Conservation (phyloP, 1,140 invertebrate species). For the Sarcophaga bullata region DNA sequence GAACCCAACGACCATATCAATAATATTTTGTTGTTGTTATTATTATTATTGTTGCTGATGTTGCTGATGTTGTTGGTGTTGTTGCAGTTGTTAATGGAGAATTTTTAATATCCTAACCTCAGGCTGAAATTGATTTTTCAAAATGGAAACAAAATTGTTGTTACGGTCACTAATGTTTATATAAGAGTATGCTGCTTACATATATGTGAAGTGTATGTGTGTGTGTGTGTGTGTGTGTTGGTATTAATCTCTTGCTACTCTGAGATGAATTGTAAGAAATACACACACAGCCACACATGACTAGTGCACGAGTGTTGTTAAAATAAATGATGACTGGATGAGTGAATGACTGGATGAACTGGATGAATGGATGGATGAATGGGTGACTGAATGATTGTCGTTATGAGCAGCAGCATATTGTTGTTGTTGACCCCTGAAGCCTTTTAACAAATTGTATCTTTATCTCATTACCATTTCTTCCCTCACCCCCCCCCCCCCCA, state of each 20-base stretch:
- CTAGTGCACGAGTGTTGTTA: not conserved
- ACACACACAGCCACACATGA: no score
- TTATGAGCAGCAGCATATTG: not conserved
- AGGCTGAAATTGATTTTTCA: conserved; percentile 37
- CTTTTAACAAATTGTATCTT: conserved; percentile 40
- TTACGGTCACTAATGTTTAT: not conserved
- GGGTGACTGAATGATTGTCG: not conserved
- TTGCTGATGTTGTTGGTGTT: no score
- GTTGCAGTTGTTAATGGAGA: not conserved
- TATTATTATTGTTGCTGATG: no score
- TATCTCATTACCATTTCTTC: conserved; percentile 36
- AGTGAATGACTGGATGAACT: conserved; percentile 22
- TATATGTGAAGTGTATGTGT: not conserved
- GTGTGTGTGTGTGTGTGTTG: not conserved
- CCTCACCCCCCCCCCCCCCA: no score
- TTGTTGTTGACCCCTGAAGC: conserved; percentile 7
- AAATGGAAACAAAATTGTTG: conserved; percentile 11
- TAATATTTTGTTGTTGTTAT: no score
- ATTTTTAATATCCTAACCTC: conserved; percentile 30
- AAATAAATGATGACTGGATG: not conserved
- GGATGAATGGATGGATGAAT: not conserved
- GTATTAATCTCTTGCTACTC: no score
- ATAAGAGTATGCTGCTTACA: not conserved
- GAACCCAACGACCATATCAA: no score
- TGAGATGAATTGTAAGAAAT: no score